Evolutionary conservation across 2,888 invertebrate species (phyloP), one percentile per base, ranked within the genome.

Genomic region (Cosmia trapezina): DNA sequence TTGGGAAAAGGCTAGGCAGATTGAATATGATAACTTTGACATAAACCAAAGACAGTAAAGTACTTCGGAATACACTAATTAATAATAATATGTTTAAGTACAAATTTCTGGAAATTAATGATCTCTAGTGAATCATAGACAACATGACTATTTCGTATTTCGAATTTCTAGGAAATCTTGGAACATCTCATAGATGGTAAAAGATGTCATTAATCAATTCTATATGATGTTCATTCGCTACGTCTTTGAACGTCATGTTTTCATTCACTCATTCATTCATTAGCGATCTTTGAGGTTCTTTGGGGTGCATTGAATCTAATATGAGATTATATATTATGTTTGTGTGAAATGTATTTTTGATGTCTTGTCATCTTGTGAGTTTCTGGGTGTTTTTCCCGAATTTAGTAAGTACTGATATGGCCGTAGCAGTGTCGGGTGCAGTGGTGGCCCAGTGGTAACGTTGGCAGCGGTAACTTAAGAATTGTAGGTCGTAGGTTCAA

Each of bases 231-330:
- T 53, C 45, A 70, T 47, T 62, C 41, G 8, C 22, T 11, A 8
- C 33, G 41, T 45, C 49, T 78, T 72, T 64, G 64, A 72, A 60
- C 8, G 45, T 19, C 49, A 60, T 5, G 45, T 41, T 62, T 71
- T 17, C 72, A 47, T 79, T 79, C 63, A 43, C 0, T 6, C 60
- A 60, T 54, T 76, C 60, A 54, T 64, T 73, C 7, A 73, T 61
- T 60, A 54, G n/a, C 2, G 17, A 19, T 41, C n/a, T 60, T 65
- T 61, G 45, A 60, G 60, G 14, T 37, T 41, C n/a, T 60, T 65
- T 61, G 45, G 64, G 60, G 14, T 37, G n/a, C 19, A 53, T 43
- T 56, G 28, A 37, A 51, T 53, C 17, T 28, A 37, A 4, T n/a
- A 4, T 2, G 14, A 11, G 19, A 33, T 8, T 72, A n/a, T n/a